phyloP scores from a whole-genome alignment of 2,797 vertebrate species.

The Carapus acus region DNA sequence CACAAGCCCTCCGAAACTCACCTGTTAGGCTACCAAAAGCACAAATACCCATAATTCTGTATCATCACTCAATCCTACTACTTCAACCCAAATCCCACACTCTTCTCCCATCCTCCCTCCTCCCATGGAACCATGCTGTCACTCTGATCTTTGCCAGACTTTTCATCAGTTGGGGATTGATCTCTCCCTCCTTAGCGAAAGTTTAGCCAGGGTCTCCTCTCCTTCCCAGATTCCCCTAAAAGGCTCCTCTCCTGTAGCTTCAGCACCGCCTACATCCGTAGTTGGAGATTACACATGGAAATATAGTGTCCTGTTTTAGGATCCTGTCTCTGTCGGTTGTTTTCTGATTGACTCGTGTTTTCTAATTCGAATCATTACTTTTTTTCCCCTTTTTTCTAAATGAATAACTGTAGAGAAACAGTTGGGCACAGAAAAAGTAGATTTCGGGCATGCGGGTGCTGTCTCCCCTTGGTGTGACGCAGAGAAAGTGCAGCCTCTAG shows the following conservation, averaged over 20 bases:
- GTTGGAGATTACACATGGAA: too few relatives aligned
- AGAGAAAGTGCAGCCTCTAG: slow-evolving; percentile 69
- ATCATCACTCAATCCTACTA: slow-evolving; percentile 21
- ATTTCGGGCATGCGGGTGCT: neutral
- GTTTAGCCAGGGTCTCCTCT: slow-evolving; percentile 32
- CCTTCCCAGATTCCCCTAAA: slow-evolving; percentile 10
- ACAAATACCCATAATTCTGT: slow-evolving; percentile 9
- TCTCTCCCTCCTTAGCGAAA: slow-evolving; percentile 33
- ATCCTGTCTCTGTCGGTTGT: too few relatives aligned
- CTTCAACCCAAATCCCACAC: neutral
- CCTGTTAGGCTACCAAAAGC: slow-evolving; percentile 26
- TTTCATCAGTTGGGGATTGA: slow-evolving; percentile 17
- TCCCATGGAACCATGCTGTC: slow-evolving; percentile 36
- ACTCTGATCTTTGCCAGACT: slow-evolving; percentile 22
- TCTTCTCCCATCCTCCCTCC: slow-evolving; percentile 3
- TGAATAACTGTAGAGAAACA: too few relatives aligned
- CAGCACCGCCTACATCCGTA: too few relatives aligned
- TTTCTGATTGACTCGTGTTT: too few relatives aligned
- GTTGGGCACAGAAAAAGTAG: slow-evolving; percentile 19
- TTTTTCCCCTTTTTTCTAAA: too few relatives aligned
- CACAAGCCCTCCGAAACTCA: slow-evolving; percentile 25
- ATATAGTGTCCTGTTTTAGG: too few relatives aligned
- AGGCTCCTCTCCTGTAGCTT: slow-evolving; percentile 13
- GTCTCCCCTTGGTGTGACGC: slow-evolving; percentile 22
- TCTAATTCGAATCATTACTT: too few relatives aligned